Conservation (phyloP, 2,113 vertebrate genomes). For the Microcebus lehilahytsara region DNA sequence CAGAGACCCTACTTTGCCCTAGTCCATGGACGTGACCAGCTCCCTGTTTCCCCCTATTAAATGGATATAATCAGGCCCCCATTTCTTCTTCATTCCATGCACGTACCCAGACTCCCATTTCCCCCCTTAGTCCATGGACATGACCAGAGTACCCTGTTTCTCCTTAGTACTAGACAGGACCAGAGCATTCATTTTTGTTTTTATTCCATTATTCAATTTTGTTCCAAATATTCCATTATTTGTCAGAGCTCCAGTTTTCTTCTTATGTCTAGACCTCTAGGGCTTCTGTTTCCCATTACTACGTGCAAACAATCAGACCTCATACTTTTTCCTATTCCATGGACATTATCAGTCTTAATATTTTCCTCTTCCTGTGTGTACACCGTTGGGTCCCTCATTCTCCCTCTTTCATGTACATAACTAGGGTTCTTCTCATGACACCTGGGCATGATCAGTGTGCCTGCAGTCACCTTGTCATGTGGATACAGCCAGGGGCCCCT, state of each 20-base stretch:
- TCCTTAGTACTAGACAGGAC: neutral
- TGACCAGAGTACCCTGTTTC: neutral
- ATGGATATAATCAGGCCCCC: neutral
- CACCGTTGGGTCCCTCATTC: neutral
- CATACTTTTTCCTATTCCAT: neutral
- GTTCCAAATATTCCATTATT: neutral
- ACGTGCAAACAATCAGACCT: neutral
- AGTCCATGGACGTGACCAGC: neutral
- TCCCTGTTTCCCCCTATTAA: neutral
- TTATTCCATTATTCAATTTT: neutral
- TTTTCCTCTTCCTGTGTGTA: neutral
- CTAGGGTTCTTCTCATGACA: neutral
- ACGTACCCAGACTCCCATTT: neutral
- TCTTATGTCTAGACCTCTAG: neutral
- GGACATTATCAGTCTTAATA: neutral
- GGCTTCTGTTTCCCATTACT: neutral
- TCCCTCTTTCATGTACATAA: neutral
- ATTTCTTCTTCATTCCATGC: neutral
- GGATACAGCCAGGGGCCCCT: neutral
- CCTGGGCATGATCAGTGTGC: neutral
- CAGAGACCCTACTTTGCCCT: neutral
- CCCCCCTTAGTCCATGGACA: neutral
- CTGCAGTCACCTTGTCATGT: neutral
- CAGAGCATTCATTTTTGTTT: neutral
- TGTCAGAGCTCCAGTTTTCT: neutral